These are phyloP conservation scores for Sinocyclocheilus anshuiensis DNA, from an alignment of 2,113 vertebrate genomes.

Conservation along the genomic window DNA sequence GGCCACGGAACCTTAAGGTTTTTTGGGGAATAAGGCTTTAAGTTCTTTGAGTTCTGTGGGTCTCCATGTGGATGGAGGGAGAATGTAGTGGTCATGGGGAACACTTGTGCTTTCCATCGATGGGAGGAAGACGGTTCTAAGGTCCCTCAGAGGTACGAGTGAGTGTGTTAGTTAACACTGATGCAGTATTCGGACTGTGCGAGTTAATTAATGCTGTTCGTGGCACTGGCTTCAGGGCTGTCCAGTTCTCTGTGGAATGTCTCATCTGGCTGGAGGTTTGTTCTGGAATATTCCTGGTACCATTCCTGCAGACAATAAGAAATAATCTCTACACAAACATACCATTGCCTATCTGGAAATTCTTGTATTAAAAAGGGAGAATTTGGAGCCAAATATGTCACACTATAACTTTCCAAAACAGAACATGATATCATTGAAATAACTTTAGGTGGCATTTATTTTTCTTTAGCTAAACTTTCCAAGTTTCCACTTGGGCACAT, in stretches of 20 bases:
- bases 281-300: conserved; percentile 87
- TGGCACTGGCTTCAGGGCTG: conserved; percentile 75
- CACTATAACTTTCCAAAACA: not conserved
- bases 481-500: not conserved
- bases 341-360: not conserved
- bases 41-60: conserved; percentile 10
- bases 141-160: conserved; percentile 30
- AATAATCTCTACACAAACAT: conserved; percentile 13
- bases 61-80: conserved; percentile 35
- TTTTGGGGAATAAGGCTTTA: conserved; percentile 48
- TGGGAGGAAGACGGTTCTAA: conserved; percentile 28
- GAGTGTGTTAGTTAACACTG: conserved; percentile 71
- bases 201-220: conserved; percentile 72
- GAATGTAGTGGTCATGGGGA: not conserved
- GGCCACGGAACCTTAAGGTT: conserved; percentile 26
- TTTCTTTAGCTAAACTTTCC: not conserved
- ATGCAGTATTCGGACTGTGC: not conserved
- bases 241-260: conserved; percentile 63
- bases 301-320: conserved; percentile 80
- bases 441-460: not conserved
- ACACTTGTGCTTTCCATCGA: conserved; percentile 15
- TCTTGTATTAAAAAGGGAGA: not conserved
- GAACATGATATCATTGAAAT: not conserved
- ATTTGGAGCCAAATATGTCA: not conserved
- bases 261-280: conserved; percentile 75